Evolutionary conservation across 2,797 vertebrate genomes (phyloP).

Genomic region (Heliangelus exortis): DNA sequence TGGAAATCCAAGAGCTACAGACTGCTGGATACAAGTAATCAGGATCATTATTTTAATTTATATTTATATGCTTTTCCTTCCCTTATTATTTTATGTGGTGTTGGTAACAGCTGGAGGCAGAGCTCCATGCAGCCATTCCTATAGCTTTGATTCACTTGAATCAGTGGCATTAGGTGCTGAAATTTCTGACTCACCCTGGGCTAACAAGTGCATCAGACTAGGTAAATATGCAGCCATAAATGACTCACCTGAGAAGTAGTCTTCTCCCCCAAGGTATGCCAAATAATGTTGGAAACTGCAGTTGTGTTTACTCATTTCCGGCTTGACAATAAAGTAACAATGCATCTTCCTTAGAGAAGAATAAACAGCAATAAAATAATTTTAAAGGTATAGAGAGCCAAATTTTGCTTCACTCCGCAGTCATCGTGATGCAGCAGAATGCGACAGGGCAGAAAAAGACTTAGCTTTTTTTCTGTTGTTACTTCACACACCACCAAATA

Average conservation of each 20-base stretch:
- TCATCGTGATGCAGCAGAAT: slow-evolving; percentile 18
- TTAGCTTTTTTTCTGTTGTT: background rate
- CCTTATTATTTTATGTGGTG: background rate
- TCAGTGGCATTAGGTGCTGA: background rate
- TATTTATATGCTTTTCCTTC: background rate
- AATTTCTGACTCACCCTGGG: background rate
- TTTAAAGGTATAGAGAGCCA: background rate
- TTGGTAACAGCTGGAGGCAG: background rate
- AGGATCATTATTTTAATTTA: background rate
- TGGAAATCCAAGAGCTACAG: background rate
- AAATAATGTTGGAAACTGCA: background rate
- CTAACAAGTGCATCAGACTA: background rate
- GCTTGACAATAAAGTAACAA: background rate
- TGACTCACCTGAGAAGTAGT: background rate
- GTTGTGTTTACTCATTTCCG: slow-evolving; percentile 4
- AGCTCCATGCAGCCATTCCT: background rate
- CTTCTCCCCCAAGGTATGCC: background rate
- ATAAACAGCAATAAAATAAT: background rate
- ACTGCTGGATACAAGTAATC: background rate
- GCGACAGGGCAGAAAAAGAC: background rate
- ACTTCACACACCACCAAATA: slow-evolving; percentile 24
- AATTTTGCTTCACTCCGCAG: background rate
- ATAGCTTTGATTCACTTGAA: background rate
- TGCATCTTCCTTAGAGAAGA: background rate
- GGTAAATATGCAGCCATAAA: background rate